These are phyloP conservation scores for Escarpia spicata DNA, from an alignment of 2,888 invertebrate genomes.

Conservation along the genomic window DNA sequence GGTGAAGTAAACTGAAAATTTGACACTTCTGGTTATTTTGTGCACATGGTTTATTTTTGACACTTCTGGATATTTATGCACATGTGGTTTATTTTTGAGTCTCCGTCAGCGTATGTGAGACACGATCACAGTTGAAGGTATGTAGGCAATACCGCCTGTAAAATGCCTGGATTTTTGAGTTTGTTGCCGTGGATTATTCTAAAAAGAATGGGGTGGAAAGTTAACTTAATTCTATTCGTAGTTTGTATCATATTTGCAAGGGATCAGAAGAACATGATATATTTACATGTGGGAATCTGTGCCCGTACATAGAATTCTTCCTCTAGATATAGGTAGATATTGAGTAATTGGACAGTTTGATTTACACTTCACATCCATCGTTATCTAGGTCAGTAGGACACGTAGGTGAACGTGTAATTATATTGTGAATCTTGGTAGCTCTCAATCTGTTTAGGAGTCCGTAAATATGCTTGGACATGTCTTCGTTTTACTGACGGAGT, in stretches of 20 bases:
- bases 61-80: not conserved
- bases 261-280: not conserved
- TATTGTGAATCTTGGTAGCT: slow-evolving; percentile 7
- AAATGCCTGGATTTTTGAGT: not conserved
- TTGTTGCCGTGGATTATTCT: not conserved
- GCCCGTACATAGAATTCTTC: not conserved
- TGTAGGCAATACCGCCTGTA: not conserved
- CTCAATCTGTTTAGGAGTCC: not conserved
- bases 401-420: not conserved
- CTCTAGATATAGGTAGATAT: not conserved
- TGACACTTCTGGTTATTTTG: not conserved
- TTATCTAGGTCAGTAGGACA: not conserved
- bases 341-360: not conserved
- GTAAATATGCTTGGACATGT: not conserved
- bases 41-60: not conserved
- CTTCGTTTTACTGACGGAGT: not conserved
- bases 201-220: not conserved
- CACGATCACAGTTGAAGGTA: not conserved
- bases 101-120: not conserved
- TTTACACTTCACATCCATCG: not conserved
- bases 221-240: not conserved
- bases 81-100: not conserved
- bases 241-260: slow-evolving; percentile 9
- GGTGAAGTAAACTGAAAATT: not conserved
- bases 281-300: not conserved